These are phyloP conservation scores for Trichogramma pretiosum DNA, from an alignment of 1,140 invertebrate genomes.

Conservation along the genomic window DNA sequence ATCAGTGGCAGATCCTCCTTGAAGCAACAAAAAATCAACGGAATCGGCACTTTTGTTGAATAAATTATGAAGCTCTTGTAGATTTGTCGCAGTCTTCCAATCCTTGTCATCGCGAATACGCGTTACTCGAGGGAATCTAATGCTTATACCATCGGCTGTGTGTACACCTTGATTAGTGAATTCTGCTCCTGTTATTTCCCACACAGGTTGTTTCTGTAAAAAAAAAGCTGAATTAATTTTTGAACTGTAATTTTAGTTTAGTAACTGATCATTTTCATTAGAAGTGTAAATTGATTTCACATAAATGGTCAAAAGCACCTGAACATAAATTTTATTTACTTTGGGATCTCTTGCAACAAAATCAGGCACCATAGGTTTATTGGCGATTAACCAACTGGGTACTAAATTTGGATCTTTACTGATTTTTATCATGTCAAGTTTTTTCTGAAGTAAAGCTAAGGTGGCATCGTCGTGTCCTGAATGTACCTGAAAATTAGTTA, in stretches of 20 bases:
- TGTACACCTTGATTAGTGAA: slow-evolving; percentile 80
- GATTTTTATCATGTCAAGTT: slow-evolving; percentile 76
- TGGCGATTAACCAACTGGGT: slow-evolving; percentile 75
- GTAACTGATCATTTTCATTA: too few species aligned
- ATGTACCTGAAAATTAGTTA: slow-evolving; percentile 51
- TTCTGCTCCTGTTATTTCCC: slow-evolving; percentile 91
- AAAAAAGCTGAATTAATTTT: too few species aligned
- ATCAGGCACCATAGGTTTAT: slow-evolving; percentile 77
- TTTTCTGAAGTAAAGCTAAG: slow-evolving; percentile 64
- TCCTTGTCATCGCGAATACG: slow-evolving; percentile 74
- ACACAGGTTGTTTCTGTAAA: slow-evolving; percentile 67
- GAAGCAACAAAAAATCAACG: slow-evolving; percentile 52
- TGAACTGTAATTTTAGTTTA: neutral
- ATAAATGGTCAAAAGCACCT: too few species aligned
- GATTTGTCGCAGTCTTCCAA: slow-evolving; percentile 72
- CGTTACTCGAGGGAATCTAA: slow-evolving; percentile 84
- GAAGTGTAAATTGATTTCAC: too few species aligned
- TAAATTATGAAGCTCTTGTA: slow-evolving; percentile 60
- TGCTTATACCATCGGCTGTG: slow-evolving; percentile 84
- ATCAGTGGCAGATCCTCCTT: neutral
- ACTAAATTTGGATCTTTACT: slow-evolving; percentile 60
- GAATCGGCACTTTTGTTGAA: slow-evolving; percentile 61
- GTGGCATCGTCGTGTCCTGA: slow-evolving; percentile 80
- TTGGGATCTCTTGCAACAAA: slow-evolving; percentile 78
- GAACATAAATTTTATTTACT: too few species aligned